Conservation (phyloP, 37 sponge, comb jelly and placozoan species). For the Ianthella basta region DNA sequence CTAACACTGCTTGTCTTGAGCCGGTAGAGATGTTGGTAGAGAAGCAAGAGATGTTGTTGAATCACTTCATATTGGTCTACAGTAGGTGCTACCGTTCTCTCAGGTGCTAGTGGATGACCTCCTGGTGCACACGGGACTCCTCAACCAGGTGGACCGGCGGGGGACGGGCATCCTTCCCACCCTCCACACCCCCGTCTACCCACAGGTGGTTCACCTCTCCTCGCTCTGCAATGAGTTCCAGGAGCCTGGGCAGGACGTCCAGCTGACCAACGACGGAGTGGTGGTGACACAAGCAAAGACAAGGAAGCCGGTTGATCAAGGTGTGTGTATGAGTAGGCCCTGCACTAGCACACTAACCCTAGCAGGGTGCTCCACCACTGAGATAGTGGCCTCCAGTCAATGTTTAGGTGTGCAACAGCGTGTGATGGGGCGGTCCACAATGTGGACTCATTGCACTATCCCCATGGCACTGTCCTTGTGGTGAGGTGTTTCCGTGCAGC, state of each 20-base stretch:
- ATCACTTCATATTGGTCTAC: too few species aligned
- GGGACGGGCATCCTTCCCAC: slow-evolving; percentile 81
- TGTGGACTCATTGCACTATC: too few species aligned
- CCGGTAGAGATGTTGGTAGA: too few species aligned
- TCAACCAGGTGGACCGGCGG: slow-evolving; percentile 42
- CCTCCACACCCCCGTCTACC: slow-evolving; percentile 51
- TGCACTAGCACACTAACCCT: slow-evolving; percentile 21
- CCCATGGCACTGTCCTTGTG: too few species aligned
- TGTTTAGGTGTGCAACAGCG: too few species aligned
- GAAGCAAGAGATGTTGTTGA: too few species aligned
- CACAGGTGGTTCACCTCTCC: slow-evolving; percentile 38
- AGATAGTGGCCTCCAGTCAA: too few species aligned
- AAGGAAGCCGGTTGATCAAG: slow-evolving; percentile 47
- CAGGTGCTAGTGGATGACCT: slow-evolving; percentile 93
- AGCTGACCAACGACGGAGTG: slow-evolving; percentile 60
- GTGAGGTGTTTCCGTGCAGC: too few species aligned
- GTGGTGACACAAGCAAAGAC: slow-evolving; percentile 14
- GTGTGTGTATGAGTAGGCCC: too few species aligned
- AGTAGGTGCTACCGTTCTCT: not conserved
- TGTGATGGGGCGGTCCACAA: too few species aligned
- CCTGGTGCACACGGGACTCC: slow-evolving; percentile 73
- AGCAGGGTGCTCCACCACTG: not conserved
- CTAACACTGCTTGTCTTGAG: too few species aligned
- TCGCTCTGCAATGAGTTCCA: slow-evolving; percentile 6
- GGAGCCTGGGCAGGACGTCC: slow-evolving; percentile 51